Conservation (phyloP, 2,113 vertebrate species). For the Centrocercus urophasianus region DNA sequence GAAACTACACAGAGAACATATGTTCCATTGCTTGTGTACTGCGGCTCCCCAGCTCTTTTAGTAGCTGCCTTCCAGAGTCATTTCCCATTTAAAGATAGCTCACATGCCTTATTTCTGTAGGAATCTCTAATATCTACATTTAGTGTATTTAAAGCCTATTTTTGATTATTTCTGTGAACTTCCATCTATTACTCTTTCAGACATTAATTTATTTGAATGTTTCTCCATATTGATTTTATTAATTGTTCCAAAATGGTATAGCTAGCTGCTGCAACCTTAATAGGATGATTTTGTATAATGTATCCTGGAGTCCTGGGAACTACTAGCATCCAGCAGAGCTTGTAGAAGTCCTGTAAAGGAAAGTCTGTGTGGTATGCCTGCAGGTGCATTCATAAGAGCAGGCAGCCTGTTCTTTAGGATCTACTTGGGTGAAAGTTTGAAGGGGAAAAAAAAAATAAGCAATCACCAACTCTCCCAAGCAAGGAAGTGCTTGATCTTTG, state of each 20-base stretch:
- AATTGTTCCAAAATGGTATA: not conserved
- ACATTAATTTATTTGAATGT: not conserved
- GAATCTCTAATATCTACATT: not conserved
- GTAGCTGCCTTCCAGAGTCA: not conserved
- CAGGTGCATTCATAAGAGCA: not conserved
- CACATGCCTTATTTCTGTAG: not conserved
- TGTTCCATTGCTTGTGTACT: not conserved
- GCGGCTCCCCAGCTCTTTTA: not conserved
- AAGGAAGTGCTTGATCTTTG: not conserved
- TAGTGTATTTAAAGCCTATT: conserved; percentile 10
- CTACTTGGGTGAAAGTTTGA: not conserved
- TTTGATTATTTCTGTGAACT: not conserved
- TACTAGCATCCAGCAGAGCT: conserved; percentile 9
- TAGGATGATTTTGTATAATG: not conserved
- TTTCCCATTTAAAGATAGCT: conserved; percentile 3
- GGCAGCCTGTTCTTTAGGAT: not conserved
- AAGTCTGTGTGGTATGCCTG: not conserved
- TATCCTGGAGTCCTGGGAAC: not conserved
- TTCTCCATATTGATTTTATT: conserved; percentile 1
- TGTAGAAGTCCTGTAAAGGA: not conserved
- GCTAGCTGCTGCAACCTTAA: not conserved
- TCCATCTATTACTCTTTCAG: not conserved
- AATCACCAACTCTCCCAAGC: not conserved
- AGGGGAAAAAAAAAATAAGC: not conserved
- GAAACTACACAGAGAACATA: not conserved